Conservation (phyloP, 2,797 vertebrate genomes). For the Morus bassanus region DNA sequence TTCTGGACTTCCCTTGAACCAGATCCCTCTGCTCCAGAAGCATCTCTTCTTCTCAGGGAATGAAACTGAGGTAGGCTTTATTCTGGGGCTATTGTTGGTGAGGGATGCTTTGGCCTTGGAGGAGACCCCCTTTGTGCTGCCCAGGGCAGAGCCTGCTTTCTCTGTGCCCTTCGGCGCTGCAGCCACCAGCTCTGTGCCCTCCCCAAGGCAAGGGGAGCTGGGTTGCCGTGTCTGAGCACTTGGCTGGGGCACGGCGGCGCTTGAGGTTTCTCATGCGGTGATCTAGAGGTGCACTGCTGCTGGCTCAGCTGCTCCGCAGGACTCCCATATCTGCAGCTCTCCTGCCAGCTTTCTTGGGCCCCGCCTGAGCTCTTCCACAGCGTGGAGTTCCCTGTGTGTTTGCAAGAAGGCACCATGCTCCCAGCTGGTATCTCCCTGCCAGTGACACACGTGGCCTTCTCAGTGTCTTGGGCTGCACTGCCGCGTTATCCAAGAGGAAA, state of each 20-base stretch:
- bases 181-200: background rate
- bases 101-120: background rate
- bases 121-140: background rate
- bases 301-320: accelerated
- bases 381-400: background rate
- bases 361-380: background rate
- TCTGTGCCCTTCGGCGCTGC: background rate
- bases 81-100: background rate
- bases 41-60: background rate
- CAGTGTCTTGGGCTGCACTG: accelerated
- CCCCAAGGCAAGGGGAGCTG: background rate
- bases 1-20: background rate
- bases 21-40: background rate
- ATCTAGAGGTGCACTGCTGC: background rate
- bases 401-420: too few relatives aligned
- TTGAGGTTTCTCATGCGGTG: background rate
- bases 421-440: background rate
- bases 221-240: accelerated
- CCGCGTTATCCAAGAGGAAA: background rate
- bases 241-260: accelerated
- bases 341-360: background rate
- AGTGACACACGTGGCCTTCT: accelerated
- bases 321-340: background rate
- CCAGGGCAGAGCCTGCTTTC: background rate
- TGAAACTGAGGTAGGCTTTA: background rate